Base-by-base conservation (phyloP, 2,888 invertebrate genomes). In the Eupithecia abbreviata region DNA sequence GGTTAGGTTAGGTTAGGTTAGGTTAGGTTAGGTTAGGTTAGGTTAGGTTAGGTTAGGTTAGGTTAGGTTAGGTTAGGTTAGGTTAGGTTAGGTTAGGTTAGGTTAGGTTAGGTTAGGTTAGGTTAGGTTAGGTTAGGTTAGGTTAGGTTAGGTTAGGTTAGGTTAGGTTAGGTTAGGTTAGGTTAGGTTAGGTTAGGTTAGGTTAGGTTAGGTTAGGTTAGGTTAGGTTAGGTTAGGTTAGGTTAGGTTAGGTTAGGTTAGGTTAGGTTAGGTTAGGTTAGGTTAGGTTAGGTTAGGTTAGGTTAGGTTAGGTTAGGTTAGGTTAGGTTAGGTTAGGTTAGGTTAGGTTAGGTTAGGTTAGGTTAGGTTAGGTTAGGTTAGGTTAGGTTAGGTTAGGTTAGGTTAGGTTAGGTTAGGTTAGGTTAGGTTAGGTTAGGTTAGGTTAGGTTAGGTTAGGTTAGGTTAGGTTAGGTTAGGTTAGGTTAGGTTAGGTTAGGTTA, bases 91-190 rank as follows among this genome's bases (percentile, higher is more conserved):
- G n/a, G n/a, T n/a, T n/a, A n/a, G n/a, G n/a, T n/a, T n/a, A n/a
- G n/a, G n/a, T n/a, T n/a, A n/a, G n/a, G n/a, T n/a, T n/a, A n/a
- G n/a, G n/a, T n/a, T 49, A 55, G 73, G 76, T 76, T 73, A 76
- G 76, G 72, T 76, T 76, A 72, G 72, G 76, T 76, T 76, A 73
- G 73, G 76, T 76, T 76, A 76, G 76, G 76, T 76, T 76, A 76
- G 73, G 76, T 73, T 76, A 72, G 69, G 76, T 76, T 76, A 72
- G 76, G 76, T 76, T 76, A 73, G 72, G 76, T 76, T 76, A 76
- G 76, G 76, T 76, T 76, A 76, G 76, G 76, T 76, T 76, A 76
- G 76, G 76, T 76, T 76, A 76, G 76, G 76, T 76, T 76, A 72
- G 62, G 76, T 69, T 72, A 69, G 72, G 75, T 76, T 72, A 55